These are phyloP conservation scores for Papilio xuthus DNA, from an alignment of 1,140 invertebrate species.

Conservation along the genomic window DNA sequence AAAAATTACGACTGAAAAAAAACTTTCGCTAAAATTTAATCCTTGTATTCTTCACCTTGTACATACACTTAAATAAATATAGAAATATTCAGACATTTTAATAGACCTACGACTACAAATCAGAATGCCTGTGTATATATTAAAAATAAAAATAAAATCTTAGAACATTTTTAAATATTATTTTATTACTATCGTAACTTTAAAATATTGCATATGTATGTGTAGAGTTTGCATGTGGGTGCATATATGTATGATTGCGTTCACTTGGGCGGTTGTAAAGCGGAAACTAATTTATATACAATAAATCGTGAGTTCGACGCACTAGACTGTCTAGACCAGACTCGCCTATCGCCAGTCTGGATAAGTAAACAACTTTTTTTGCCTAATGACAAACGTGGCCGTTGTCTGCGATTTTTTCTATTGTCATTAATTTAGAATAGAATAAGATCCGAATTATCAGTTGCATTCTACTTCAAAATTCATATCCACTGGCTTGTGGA, in stretches of 20 bases:
- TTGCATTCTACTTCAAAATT: not conserved
- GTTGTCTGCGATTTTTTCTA: not conserved
- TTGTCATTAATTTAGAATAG: not conserved
- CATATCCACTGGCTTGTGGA: too few species aligned
- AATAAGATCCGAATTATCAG: not conserved
- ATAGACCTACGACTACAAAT: not conserved
- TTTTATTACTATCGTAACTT: not conserved
- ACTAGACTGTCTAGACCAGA: slow-evolving; percentile 12
- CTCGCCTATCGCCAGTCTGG: slow-evolving; percentile 5
- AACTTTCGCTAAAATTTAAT: not conserved
- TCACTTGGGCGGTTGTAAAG: not conserved
- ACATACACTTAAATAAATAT: not conserved
- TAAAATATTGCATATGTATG: not conserved
- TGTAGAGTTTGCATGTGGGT: not conserved
- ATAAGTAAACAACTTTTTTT: slow-evolving; percentile 23
- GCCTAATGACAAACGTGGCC: not conserved
- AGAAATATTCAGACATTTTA: not conserved
- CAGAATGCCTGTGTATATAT: not conserved
- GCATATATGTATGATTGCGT: not conserved
- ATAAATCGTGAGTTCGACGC: slow-evolving; percentile 21
- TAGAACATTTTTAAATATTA: slow-evolving; percentile 9
- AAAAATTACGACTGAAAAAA: too few species aligned
- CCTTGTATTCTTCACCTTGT: not conserved
- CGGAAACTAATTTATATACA: slow-evolving; percentile 25
- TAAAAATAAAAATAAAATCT: slow-evolving; percentile 1